phyloP scores from a whole-genome alignment of 2,888 invertebrate genomes.

The Netelia inedita region DNA sequence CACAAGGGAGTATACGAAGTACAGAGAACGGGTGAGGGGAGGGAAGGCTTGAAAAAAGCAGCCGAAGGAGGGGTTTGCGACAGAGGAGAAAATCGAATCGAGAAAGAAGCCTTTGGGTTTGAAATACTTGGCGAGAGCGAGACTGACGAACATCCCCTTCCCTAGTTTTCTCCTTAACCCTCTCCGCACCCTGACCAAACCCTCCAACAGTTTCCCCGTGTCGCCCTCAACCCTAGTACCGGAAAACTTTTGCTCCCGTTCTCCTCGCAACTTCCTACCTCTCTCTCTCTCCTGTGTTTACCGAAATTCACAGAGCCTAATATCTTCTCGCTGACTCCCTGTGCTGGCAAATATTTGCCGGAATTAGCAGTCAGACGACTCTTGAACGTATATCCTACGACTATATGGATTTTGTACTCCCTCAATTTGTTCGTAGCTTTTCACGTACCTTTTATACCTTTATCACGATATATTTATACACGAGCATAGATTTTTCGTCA shows the following conservation, averaged over 20 bases:
- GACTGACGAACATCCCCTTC: constrained; percentile 60
- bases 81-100: constrained; percentile 37
- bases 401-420: constrained; percentile 36
- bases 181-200: constrained; percentile 58
- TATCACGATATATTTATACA: neutral
- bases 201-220: constrained; percentile 59
- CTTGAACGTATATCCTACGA: constrained; percentile 68
- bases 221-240: constrained; percentile 51
- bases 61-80: constrained; percentile 57
- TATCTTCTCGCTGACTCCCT: constrained; percentile 74
- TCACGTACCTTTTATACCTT: neutral
- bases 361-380: constrained; percentile 78
- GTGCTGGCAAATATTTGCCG: constrained; percentile 83
- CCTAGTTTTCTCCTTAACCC: constrained; percentile 50
- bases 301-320: constrained; percentile 74
- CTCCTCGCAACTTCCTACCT: constrained; percentile 38
- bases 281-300: constrained; percentile 68
- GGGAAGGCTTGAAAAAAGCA: constrained; percentile 47
- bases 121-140: constrained; percentile 64
- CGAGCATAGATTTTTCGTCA: too few species aligned
- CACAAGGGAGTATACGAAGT: constrained; percentile 75
- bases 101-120: constrained; percentile 45
- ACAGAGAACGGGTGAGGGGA: neutral
- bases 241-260: constrained; percentile 51
- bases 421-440: constrained; percentile 14